These are phyloP conservation scores for Bettongia penicillata DNA, from an alignment of 2,113 vertebrate genomes.

Conservation along the genomic window DNA sequence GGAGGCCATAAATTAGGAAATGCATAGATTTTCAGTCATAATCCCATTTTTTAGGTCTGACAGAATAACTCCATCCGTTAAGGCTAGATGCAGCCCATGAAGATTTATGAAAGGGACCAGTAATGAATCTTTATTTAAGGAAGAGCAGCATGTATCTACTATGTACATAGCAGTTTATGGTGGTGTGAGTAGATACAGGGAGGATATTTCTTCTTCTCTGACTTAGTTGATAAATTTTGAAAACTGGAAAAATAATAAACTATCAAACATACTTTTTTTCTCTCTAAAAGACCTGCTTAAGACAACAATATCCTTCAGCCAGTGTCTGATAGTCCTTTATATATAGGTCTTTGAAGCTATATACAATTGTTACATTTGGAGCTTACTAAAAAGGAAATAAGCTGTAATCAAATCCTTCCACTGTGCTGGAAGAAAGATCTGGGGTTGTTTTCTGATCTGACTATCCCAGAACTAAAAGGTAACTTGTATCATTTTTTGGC, in stretches of 20 bases:
- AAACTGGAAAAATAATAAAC: conserved; percentile 73
- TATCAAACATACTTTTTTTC: conserved; percentile 66
- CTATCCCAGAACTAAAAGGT: background rate
- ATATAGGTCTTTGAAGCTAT: conserved; percentile 23
- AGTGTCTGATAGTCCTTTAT: conserved; percentile 8
- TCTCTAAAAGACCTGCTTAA: conserved; percentile 34
- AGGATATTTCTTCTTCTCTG: conserved; percentile 63
- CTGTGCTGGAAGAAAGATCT: background rate
- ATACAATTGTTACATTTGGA: background rate
- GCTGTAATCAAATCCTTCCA: background rate
- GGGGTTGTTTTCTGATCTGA: conserved; percentile 19
- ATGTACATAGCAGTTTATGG: conserved; percentile 71
- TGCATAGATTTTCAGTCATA: conserved; percentile 76
- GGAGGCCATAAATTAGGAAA: conserved; percentile 74
- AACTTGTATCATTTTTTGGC: background rate
- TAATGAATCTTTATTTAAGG: conserved; percentile 69
- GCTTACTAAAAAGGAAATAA: conserved; percentile 39
- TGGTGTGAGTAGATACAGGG: conserved; percentile 61
- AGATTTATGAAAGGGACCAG: conserved; percentile 76
- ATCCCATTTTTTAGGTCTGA: conserved; percentile 72
- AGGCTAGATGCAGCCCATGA: conserved; percentile 67
- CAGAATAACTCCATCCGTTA: conserved; percentile 75
- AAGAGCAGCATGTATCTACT: conserved; percentile 44
- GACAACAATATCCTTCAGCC: background rate
- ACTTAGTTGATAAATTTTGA: conserved; percentile 69